phyloP scores from a whole-genome alignment of 2,888 invertebrate genomes.

The Drosophila percnosoma region DNA sequence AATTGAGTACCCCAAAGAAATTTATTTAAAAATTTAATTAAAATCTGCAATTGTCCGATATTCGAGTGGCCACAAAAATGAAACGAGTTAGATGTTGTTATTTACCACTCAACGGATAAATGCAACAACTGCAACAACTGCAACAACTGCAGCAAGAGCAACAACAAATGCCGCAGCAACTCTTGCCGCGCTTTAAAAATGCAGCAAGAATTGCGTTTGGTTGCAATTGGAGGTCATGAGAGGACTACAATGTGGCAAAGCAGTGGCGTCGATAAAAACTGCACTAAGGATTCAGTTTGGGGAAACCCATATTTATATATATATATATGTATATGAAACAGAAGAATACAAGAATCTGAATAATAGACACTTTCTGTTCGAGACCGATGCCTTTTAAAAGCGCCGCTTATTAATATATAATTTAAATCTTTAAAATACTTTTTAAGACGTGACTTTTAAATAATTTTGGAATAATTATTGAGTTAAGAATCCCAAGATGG shows the following conservation, averaged over 20 bases:
- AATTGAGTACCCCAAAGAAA: constrained; percentile 11
- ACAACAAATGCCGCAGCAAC: constrained; percentile 31
- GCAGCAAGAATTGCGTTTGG: constrained; percentile 59
- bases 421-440: background rate
- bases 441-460: background rate
- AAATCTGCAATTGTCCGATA: constrained; percentile 59
- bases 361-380: background rate
- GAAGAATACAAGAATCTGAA: background rate
- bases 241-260: constrained; percentile 15
- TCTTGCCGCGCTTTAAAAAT: constrained; percentile 66
- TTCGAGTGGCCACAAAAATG: constrained; percentile 10
- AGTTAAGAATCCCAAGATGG: background rate
- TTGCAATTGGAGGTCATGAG: constrained; percentile 62
- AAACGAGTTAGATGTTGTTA: background rate
- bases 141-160: constrained; percentile 5
- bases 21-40: constrained; percentile 64
- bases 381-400: background rate
- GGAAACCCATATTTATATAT: background rate
- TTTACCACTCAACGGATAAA: constrained; percentile 3
- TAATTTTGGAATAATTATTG: background rate
- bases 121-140: constrained; percentile 1
- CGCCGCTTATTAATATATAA: background rate
- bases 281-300: background rate
- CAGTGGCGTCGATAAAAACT: constrained; percentile 22
- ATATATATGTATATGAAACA: background rate